Base-by-base conservation (phyloP, 2,797 vertebrate species). In the Chaenodraco wilsoni region DNA sequence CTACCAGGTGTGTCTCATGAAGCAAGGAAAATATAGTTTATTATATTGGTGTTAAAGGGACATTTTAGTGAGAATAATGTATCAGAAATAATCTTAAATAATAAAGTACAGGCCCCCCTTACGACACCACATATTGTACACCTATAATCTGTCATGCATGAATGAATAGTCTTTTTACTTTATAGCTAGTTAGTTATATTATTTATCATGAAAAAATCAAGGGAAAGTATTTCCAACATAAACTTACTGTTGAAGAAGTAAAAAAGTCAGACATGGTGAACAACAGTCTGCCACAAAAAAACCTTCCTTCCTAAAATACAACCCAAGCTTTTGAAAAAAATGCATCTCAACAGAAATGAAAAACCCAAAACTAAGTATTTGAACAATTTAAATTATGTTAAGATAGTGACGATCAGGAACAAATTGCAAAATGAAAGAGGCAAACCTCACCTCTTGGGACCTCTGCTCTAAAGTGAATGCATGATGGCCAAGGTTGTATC, bases 1-100 rank as follows among this genome's bases (percentile, higher is more conserved):
- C 74, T 63, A 76, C 70, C 78, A 85, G 81, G 82, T 90, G 84
- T 82, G 78, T 89, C 58, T 78, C 59, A 78, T 82, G 72, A 83
- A 78, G 59, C 78, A 82, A 65, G 72, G 72, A 86, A 74, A 70
- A 88, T 80, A 80, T 58, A 15, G 5, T 56, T 85, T 61, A 79
- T 84, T 75, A 84, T 70, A 78, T 84, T 64, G 69, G 65, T 58
- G 43, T 68, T 76, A 69, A 49, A 31, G 46, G 78, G 69, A 78
- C 74, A 82, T 75, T 79, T 78, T 57, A 48, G 57, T 57, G 48
- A 37, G 61, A 68, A 64, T 23, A 76, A 56, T 65, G 63, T 66
- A 41, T 78, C 66, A 45, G 13, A 83, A 68, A 74, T 48, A 37
- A 56, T 13, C 48, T 69, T 12, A 37, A 58, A 74, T 46, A 55